These are phyloP conservation scores for Gnatocerus cornutus DNA, from an alignment of 2,888 invertebrate genomes.

Conservation along the genomic window DNA sequence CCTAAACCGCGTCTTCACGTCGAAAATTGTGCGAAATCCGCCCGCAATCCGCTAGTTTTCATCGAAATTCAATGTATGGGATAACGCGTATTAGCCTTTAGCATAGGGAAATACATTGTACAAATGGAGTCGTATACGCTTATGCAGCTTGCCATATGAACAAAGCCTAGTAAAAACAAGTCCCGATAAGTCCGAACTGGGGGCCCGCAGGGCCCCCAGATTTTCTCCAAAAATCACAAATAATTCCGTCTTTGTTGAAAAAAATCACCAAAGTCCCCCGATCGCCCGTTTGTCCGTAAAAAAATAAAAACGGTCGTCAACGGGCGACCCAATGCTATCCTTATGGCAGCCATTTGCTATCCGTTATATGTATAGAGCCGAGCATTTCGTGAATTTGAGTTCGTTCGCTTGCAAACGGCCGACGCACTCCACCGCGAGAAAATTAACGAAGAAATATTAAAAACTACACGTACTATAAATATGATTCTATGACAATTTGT, in stretches of 20 bases:
- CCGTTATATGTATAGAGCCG: constrained; percentile 70
- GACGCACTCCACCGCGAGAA: constrained; percentile 15
- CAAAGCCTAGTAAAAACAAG: constrained; percentile 66
- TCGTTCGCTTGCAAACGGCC: constrained; percentile 52
- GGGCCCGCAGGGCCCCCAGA: constrained; percentile 50
- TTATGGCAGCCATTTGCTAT: constrained; percentile 75
- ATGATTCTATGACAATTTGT: constrained; percentile 73
- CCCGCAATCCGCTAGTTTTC: constrained; percentile 58
- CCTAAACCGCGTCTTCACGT: neutral
- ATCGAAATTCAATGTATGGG: constrained; percentile 57
- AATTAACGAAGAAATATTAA: constrained; percentile 52
- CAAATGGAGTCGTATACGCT: constrained; percentile 72
- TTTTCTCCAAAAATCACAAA: constrained; percentile 62
- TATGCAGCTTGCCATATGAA: constrained; percentile 70
- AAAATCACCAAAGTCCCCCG: constrained; percentile 59
- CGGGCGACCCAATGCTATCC: constrained; percentile 70
- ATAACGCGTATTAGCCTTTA: constrained; percentile 62
- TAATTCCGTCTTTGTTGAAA: constrained; percentile 59
- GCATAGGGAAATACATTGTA: constrained; percentile 68
- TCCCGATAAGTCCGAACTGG: constrained; percentile 48
- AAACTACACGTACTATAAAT: constrained; percentile 66
- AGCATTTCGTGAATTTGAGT: constrained; percentile 67
- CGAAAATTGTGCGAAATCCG: constrained; percentile 50
- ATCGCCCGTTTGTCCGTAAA: constrained; percentile 52
- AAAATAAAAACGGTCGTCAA: constrained; percentile 55